Percentiles rank a stretch among this genome's conserved stretches.
Conservation (phyloP, 2,888 invertebrate genomes). For the Pterobdella sp. region DNA sequence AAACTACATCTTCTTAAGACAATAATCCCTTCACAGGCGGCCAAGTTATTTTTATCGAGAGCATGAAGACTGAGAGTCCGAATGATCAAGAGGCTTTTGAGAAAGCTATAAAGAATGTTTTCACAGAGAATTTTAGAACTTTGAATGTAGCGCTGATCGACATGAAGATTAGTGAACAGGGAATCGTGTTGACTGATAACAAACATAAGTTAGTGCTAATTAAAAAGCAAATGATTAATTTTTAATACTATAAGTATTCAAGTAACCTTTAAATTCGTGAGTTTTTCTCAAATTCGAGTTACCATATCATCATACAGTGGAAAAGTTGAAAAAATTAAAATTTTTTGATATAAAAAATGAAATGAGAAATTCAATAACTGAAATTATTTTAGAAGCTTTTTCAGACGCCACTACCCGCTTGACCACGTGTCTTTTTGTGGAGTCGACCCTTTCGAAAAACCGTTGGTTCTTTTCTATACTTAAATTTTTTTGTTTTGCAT, state of each 20-base stretch:
- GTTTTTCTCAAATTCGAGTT: too few species aligned
- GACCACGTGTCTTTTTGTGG: slow-evolving; percentile 25
- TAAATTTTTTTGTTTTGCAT: background rate
- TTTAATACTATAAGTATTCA: too few species aligned
- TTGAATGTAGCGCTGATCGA: slow-evolving; percentile 18
- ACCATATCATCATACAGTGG: background rate
- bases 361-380: background rate
- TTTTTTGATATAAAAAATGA: slow-evolving; percentile 1
- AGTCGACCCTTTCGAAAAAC: slow-evolving; percentile 7
- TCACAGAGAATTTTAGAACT: background rate
- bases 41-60: slow-evolving; percentile 24
- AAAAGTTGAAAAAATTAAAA: background rate
- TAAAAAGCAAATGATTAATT: too few species aligned
- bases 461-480: background rate
- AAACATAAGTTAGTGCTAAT: slow-evolving; percentile 27
- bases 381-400: slow-evolving; percentile 14
- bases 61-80: slow-evolving; percentile 22
- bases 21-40: slow-evolving; percentile 11
- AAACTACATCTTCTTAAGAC: background rate
- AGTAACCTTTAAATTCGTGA: too few species aligned
- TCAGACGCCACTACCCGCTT: slow-evolving; percentile 29
- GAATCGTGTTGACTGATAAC: slow-evolving; percentile 28
- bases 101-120: background rate
- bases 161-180: slow-evolving; percentile 17
- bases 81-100: slow-evolving; percentile 27